Evolutionary conservation across 2,888 invertebrate species (phyloP), one percentile per base, ranked within the genome.

Genomic region (Drosophila pseudotalamancana): DNA sequence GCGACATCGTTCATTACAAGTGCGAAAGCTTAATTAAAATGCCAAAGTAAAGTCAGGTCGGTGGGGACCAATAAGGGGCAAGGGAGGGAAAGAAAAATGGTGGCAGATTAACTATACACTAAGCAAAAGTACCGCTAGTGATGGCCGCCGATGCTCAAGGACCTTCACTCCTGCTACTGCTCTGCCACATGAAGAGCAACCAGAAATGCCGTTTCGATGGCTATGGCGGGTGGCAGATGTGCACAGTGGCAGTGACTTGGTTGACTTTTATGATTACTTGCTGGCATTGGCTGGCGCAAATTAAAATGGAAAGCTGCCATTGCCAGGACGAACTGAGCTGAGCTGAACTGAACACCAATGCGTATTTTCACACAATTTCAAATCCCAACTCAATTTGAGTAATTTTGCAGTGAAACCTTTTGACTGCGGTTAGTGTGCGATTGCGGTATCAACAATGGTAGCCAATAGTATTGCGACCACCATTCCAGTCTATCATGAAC

Each of bases 381-480:
- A 87, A 87, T 84, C 83, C 88, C 83, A 84, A 84, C 83, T 77
- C 83, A 87, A 84, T 84, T 84, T 84, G 88, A 85, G 83, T 87
- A 87, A 84, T 87, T 84, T 82, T 79, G 70, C 75, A 79, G 69
- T 68, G 83, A 84, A 87, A 87, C 88, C 83, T 87, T 83, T 83
- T 70, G 77, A 71, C 81, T 79, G 79, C 62, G 83, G 86, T 76
- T 71, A 34, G 49, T 39, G 31, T 56, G 31, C 45, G 55, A 56
- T 42, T 42, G 45, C 32, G 34, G 34, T 19, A 11, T 34, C 39
- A 16, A 29, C 37, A 65, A 49, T 51, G 54, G 46, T 32, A 43
- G 43, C 27, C 43, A 43, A 43, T 43, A 18, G 43, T 12, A 43
- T 29, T 43, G 19, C 27, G 54, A 40, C 46, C 16, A 27, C 31